Conservation (phyloP, 2,797 vertebrate genomes). For the Falco cherrug region DNA sequence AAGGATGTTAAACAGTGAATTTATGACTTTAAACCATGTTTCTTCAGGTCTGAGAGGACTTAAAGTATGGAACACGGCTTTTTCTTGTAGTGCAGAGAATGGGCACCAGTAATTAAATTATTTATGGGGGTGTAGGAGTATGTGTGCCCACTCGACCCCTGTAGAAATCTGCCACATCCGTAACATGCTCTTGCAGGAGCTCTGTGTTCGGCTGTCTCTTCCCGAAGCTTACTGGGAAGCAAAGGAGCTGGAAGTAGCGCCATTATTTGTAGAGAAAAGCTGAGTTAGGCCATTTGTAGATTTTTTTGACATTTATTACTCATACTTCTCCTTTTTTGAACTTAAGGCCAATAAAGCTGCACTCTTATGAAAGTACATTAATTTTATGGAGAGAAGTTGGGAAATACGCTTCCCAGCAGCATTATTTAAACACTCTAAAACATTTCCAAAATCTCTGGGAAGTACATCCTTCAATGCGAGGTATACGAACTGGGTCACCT, state of each 20-base stretch:
- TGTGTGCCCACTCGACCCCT: background rate
- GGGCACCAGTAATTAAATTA: background rate
- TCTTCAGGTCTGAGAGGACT: slow-evolving; percentile 43
- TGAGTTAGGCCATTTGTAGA: background rate
- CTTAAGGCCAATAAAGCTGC: background rate
- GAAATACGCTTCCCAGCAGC: background rate
- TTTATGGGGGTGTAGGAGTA: background rate
- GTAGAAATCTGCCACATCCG: background rate
- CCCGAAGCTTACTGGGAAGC: background rate
- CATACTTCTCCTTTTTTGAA: background rate
- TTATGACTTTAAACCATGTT: slow-evolving; percentile 45
- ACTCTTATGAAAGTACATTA: background rate
- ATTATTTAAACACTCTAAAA: background rate
- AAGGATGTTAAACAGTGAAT: slow-evolving; percentile 57
- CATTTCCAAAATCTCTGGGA: background rate
- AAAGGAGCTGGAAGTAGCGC: background rate
- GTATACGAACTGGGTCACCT: background rate
- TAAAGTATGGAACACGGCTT: slow-evolving; percentile 21
- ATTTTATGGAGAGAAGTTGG: background rate
- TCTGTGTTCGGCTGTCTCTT: background rate
- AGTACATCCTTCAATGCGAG: accelerated
- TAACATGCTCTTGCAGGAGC: background rate
- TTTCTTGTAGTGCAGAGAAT: background rate
- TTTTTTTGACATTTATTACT: background rate
- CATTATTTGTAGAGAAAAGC: background rate